Evolutionary conservation across 2,888 invertebrate genomes (phyloP), one percentile per base, ranked within the genome.

Genomic region (Fabriciana adippe): DNA sequence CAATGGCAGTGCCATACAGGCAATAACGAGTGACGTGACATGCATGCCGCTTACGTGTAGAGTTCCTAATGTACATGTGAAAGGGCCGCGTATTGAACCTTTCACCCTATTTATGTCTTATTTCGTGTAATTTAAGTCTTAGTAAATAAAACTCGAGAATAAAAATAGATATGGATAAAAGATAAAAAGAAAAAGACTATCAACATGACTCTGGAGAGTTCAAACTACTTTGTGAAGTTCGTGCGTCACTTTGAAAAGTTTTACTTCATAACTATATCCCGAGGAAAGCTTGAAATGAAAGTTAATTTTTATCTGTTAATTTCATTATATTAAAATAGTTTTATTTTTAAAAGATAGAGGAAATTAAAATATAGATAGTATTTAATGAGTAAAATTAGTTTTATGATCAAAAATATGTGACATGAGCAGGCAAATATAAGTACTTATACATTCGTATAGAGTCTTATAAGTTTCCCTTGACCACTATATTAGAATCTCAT

Each of bases 21-120:
- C 89, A 89, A 89, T 90, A 89, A 89, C 87, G 89, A 82, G 78
- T 87, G 85, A 89, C 90, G 90, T 88, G 90, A 88, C 89, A 86
- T 82, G 89, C 90, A 84, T 85, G 85, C 79, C 79, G 74, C 77
- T 72, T 88, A 85, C 85, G 88, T 87, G 84, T 73, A 76, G 89
- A 86, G 87, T 90, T 80, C 85, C 85, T 90, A 90, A 90, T 90
- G 87, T 80, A 81, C 69, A 73, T 73, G 77, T 89, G 88, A 89
- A 90, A 88, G 83, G 79, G 76, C 76, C 79, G 70, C 73, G 73
- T 71, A 68, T 76, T 75, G 80, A 76, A 79, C 84, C 86, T 85
- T 87, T 85, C 86, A 85, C 85, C 87, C 83, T 85, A 85, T 85
- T 86, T 87, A 87, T 82, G 81, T 81, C 83, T 75, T 84, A 82